These are phyloP conservation scores for Xestia xanthographa DNA, from an alignment of 2,888 invertebrate genomes.

Conservation along the genomic window DNA sequence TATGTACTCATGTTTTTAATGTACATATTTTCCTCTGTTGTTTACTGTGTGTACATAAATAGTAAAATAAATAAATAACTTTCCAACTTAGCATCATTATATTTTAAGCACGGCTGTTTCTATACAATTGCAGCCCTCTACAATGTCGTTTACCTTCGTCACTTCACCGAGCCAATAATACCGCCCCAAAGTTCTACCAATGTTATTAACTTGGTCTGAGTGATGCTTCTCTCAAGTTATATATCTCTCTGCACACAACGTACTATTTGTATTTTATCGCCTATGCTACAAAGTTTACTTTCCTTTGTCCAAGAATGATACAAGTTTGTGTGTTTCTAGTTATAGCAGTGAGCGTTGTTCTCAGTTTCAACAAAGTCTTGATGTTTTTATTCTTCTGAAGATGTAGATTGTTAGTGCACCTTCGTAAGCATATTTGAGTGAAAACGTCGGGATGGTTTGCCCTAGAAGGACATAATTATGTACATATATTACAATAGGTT, in stretches of 20 bases:
- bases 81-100: background rate
- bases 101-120: background rate
- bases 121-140: background rate
- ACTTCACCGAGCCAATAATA: conserved; percentile 8
- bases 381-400: background rate
- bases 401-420: background rate
- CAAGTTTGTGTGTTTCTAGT: background rate
- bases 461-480: background rate
- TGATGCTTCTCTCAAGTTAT: background rate
- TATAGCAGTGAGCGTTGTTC: background rate
- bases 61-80: too few species aligned
- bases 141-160: conserved; percentile 34
- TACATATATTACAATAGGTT: too few species aligned
- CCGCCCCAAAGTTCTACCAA: background rate
- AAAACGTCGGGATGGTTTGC: background rate
- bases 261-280: background rate
- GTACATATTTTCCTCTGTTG: too few species aligned
- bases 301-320: background rate
- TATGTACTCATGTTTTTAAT: too few species aligned
- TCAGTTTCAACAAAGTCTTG: background rate
- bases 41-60: too few species aligned
- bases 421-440: background rate
- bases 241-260: background rate
- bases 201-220: conserved; percentile 20
- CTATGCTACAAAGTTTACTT: background rate